These are phyloP conservation scores for Aldabrachelys gigantea DNA, from an alignment of 2,113 vertebrate genomes.

Conservation along the genomic window DNA sequence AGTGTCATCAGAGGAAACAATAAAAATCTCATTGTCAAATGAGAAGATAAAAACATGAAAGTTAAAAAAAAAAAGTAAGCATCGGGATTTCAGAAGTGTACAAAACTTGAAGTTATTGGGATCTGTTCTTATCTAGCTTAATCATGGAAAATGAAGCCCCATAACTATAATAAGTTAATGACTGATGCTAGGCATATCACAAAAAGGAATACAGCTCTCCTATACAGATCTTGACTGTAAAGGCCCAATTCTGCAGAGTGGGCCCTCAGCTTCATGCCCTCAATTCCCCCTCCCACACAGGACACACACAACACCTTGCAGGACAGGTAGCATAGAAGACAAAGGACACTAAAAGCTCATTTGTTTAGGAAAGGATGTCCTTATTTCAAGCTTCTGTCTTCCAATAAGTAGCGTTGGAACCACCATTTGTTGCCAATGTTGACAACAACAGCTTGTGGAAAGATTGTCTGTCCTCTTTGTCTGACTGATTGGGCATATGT, in stretches of 20 bases:
- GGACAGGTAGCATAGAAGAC: background rate
- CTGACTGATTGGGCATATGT: background rate
- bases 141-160: background rate
- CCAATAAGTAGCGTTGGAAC: background rate
- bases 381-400: background rate
- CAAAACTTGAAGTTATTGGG: background rate
- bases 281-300: background rate
- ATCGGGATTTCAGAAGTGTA: background rate
- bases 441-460: background rate
- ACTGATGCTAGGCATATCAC: background rate
- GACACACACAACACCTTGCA: background rate
- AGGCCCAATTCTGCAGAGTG: background rate
- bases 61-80: background rate
- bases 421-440: background rate
- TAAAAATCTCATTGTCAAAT: background rate
- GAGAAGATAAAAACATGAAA: fast-evolving
- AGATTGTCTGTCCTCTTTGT: no score
- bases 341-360: background rate
- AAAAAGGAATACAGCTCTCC: background rate
- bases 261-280: background rate
- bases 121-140: background rate
- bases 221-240: background rate
- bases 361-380: fast-evolving
- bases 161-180: fast-evolving
- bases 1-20: background rate